Evolutionary conservation across 2,888 invertebrate genomes (phyloP), one percentile per base, ranked within the genome.

Genomic region (Hoplodrina blanda): DNA sequence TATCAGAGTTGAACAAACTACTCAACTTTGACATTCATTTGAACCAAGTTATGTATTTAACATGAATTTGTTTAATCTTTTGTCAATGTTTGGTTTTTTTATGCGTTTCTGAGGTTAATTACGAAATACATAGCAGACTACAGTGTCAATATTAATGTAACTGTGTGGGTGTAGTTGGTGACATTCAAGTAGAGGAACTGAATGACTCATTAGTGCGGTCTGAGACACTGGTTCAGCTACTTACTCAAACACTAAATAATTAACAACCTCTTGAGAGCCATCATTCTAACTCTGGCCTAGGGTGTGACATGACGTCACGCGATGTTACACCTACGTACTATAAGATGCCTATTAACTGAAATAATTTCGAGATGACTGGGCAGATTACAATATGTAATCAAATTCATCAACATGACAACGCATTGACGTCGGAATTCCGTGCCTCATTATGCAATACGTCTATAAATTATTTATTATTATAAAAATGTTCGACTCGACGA

Each of bases 1-100:
- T 17, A 52, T 52, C 65, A 41, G 20, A 76, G 82, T 82, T 83
- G 79, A 85, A 82, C 73, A 79, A 85, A 85, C 52, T 17, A 64
- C 52, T 53, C 55, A 62, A 66, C 63, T 61, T 59, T 63, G 80
- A 73, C 75, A 62, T 61, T 62, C 63, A 46, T 60, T 60, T 63
- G 17, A 50, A 37, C 55, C 57, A 55, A 53, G 61, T 65, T 71
- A 61, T 63, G 54, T 63, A 53, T 56, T 61, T 60, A 54, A 79
- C 66, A 60, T 63, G 59, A 59, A 61, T 63, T 73, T 67, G 41
- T 79, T 52, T n/a, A 61, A 60, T 11, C 8, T 50, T 56, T 30
- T 64, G 61, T 52, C 61, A 54, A 57, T 68, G 15, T 74, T 80
- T 62, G 53, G 0, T 64, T 62, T 46, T 80, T 56, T 50, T 63